phyloP scores from a whole-genome alignment of 2,113 vertebrate genomes.

The Bujurquina vittata region DNA sequence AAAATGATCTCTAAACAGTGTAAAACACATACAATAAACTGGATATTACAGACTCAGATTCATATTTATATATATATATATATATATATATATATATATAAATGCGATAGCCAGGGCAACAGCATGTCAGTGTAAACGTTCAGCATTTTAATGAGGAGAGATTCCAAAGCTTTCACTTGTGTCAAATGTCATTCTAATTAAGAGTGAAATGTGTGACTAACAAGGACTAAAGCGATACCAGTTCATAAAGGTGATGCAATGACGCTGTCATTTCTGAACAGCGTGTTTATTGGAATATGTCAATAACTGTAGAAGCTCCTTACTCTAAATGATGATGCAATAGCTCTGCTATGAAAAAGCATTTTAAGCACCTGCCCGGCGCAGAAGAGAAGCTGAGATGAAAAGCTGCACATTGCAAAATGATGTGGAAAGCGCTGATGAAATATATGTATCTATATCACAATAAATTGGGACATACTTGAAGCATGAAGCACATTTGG shows the following conservation, averaged over 20 bases:
- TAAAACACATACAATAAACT: not conserved
- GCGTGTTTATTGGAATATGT: not conserved
- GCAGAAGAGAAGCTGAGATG: not conserved
- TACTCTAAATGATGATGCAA: slow-evolving; percentile 11
- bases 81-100: too few species aligned
- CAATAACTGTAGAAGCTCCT: not conserved
- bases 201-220: slow-evolving; percentile 37
- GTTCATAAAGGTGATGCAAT: slow-evolving; percentile 35
- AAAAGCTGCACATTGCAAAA: not conserved
- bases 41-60: not conserved
- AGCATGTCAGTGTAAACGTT: not conserved
- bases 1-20: not conserved
- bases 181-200: slow-evolving; percentile 53
- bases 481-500: not conserved
- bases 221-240: slow-evolving; percentile 2
- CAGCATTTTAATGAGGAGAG: slow-evolving; percentile 39
- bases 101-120: not conserved
- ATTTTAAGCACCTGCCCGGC: not conserved
- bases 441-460: not conserved
- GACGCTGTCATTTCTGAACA: not conserved
- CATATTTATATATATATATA: too few species aligned
- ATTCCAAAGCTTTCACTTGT: slow-evolving; percentile 16
- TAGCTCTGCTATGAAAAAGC: not conserved
- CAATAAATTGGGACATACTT: rapidly evolving
- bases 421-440: not conserved